Conservation (phyloP, 2,888 invertebrate species). For the Drosophila lacicola region DNA sequence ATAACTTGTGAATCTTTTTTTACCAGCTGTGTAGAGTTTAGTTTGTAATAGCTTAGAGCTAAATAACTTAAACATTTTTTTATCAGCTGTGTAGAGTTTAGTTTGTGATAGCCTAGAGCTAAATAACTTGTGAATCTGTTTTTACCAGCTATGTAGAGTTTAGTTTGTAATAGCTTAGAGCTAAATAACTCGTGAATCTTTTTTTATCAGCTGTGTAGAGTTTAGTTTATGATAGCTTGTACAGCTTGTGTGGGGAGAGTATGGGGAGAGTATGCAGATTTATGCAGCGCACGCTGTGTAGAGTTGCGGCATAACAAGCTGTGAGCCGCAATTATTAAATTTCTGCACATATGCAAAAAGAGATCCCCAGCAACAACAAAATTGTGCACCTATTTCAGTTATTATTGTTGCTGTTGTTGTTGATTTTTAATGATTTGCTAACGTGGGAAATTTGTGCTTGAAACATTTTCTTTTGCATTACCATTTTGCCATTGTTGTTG, state of each 20-base stretch:
- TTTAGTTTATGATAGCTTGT: background rate
- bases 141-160: no score
- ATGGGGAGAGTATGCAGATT: no score
- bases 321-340: constrained; percentile 48
- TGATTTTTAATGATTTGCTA: constrained; percentile 74
- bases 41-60: no score
- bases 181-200: no score
- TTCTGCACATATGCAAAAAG: constrained; percentile 54
- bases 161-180: no score
- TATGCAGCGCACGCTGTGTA: constrained; percentile 1
- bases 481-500: constrained; percentile 60
- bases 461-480: constrained; percentile 62
- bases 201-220: background rate
- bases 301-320: constrained; percentile 43
- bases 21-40: no score
- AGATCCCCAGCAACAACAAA: constrained; percentile 22
- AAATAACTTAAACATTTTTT: no score
- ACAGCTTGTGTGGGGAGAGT: no score
- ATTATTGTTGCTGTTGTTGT: constrained; percentile 32
- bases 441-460: constrained; percentile 67
- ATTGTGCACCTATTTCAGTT: constrained; percentile 28
- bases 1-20: no score
- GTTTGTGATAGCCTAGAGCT: no score
- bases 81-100: background rate
- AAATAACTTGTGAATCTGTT: no score